Conservation (phyloP, 2,888 invertebrate genomes). For the Harpalus rubripes region DNA sequence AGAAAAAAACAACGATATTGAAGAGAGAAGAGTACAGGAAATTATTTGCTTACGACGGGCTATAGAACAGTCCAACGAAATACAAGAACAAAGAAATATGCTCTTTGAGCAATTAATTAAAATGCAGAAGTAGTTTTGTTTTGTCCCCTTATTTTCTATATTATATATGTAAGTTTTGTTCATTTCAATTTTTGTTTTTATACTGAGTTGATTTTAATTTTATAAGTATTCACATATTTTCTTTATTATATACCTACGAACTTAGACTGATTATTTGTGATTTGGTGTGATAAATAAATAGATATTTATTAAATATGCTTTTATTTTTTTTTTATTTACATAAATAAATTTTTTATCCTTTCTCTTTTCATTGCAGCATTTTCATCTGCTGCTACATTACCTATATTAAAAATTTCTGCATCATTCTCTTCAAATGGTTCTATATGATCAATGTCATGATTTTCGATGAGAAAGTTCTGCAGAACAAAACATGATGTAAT, state of each 20-base stretch:
- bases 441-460: too few species aligned
- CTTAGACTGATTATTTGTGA: neutral
- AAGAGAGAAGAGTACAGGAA: constrained; percentile 8
- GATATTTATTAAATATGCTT: neutral
- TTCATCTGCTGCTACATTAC: neutral
- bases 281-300: too few species aligned
- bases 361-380: constrained; percentile 12
- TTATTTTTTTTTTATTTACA: constrained; percentile 7
- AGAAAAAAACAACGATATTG: constrained; percentile 9
- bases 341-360: constrained; percentile 9
- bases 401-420: too few species aligned
- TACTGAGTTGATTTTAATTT: too few species aligned
- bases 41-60: too few species aligned
- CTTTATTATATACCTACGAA: constrained; percentile 1
- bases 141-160: too few species aligned
- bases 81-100: constrained; percentile 1
- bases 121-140: constrained; percentile 8
- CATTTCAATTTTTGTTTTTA: too few species aligned
- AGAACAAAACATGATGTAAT: too few species aligned
- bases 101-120: constrained; percentile 3
- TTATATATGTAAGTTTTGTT: too few species aligned
- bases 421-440: too few species aligned
- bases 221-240: neutral
- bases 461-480: too few species aligned
- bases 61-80: constrained; percentile 1